These are phyloP conservation scores for Silurus asotus DNA, from an alignment of 2,113 vertebrate species.

Conservation along the genomic window DNA sequence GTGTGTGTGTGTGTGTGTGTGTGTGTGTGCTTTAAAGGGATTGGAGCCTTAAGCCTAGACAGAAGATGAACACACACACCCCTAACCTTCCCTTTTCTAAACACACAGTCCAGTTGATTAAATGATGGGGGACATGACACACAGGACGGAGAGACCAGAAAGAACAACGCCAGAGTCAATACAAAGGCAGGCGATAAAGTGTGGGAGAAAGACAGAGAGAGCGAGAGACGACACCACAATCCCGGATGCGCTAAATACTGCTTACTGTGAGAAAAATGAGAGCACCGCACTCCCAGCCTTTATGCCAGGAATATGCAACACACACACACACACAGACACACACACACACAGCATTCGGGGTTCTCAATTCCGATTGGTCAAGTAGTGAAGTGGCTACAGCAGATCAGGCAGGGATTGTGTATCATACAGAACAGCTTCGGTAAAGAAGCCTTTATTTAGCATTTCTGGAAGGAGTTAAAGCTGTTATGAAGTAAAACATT, in stretches of 20 bases:
- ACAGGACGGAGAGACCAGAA: not conserved
- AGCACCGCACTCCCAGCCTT: not conserved
- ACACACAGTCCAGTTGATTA: not conserved
- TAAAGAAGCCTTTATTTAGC: too few relatives aligned
- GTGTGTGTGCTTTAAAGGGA: not conserved
- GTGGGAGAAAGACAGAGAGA: not conserved
- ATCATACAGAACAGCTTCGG: too few relatives aligned
- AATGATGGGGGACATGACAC: not conserved
- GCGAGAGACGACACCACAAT: slow-evolving; percentile 20
- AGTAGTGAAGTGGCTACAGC: not conserved
- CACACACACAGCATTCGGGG: not conserved
- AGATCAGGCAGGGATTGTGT: not conserved
- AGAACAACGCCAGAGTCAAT: not conserved
- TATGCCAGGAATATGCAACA: not conserved
- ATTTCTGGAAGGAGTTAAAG: too few relatives aligned
- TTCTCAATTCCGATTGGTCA: not conserved
- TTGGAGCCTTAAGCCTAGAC: slow-evolving; percentile 3
- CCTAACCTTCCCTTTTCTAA: not conserved
- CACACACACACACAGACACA: slow-evolving; percentile 19
- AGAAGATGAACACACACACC: slow-evolving; percentile 15
- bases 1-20: not conserved
- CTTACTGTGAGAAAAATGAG: slow-evolving; percentile 31
- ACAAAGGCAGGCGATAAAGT: not conserved
- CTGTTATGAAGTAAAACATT: too few relatives aligned
- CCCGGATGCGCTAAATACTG: slow-evolving; percentile 5